phyloP scores from a whole-genome alignment of 1,140 invertebrate species.

The Hydropsyche tenuis region DNA sequence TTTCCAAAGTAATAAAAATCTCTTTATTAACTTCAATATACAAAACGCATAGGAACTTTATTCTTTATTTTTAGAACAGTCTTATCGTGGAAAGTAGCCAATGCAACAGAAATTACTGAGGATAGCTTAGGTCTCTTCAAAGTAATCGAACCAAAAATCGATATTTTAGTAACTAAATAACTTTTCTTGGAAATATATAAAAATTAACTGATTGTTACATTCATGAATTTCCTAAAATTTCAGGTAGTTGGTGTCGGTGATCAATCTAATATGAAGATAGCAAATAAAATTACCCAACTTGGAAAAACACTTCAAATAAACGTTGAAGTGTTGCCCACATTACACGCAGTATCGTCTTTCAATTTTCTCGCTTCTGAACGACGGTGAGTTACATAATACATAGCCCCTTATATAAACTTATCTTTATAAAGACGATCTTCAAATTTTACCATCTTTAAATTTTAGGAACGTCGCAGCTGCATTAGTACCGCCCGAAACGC shows the following conservation, averaged over 20 bases:
- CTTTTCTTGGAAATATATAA: background rate
- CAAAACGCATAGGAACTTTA: background rate
- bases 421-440: no score
- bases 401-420: background rate
- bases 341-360: conserved; percentile 75
- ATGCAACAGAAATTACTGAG: conserved; percentile 67
- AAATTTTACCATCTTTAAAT: background rate
- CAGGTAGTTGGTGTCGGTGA: conserved; percentile 70
- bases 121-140: conserved; percentile 74
- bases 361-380: conserved; percentile 79
- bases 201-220: background rate
- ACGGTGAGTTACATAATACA: conserved; percentile 55
- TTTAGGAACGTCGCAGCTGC: conserved; percentile 68
- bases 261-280: conserved; percentile 22
- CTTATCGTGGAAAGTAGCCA: conserved; percentile 74
- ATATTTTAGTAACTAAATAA: conserved; percentile 66
- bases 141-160: conserved; percentile 75
- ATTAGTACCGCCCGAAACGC: conserved; percentile 71
- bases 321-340: conserved; percentile 73
- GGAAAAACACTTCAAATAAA: conserved; percentile 57
- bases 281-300: background rate
- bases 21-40: background rate
- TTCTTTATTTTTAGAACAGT: conserved; percentile 60
- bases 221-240: background rate
- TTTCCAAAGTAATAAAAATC: conserved; percentile 39